Base-by-base conservation (phyloP, 2,797 vertebrate species). In the Sebastes taczanowskii region DNA sequence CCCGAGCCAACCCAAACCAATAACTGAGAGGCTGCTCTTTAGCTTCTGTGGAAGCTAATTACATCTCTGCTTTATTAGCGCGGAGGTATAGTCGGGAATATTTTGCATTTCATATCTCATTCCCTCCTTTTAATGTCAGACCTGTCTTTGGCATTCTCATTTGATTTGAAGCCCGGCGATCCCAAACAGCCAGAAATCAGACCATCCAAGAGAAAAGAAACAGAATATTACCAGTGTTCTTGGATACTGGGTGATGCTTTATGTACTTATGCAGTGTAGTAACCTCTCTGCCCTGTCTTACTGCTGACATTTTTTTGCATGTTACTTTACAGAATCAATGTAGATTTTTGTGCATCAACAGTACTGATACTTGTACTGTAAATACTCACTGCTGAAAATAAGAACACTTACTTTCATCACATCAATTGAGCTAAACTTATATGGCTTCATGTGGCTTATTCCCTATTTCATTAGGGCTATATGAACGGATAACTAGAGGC, bases 111-210 rank as follows among this genome's bases (percentile, higher is more conserved):
- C 88, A 91, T 90, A 87, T 92, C 87, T 92, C 86, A 80, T 91
- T 89, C 86, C 83, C 86, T 90, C 85, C 75, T 84, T 93, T 93
- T 93, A 93, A 94, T 94, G 92, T 93, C 91, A 93, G 85, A 89
- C 82, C 81, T 85, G 85, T 92, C 85, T 86, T 71, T 80, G 80
- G 78, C 79, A 42, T 88, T 84, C 81, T 78, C 62, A 72, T 92
- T 93, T 89, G 84, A 91, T 91, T 90, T 83, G 77, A 87, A 72
- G 66, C 56, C 58, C 7, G 25, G 56, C 52, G 42, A 90, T 84
- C 62, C 29, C 32, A 25, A 83, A 82, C 23, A 83, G 62, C 78
- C 72, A 81, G 69, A 88, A 86, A 87, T 80, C 73, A 55, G 61
- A 83, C 64, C 65, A 70, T 74, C 58, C 32, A 69, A 76, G 74